Conservation (phyloP, 2,888 invertebrate species). For the Phymatocera aterrima region DNA sequence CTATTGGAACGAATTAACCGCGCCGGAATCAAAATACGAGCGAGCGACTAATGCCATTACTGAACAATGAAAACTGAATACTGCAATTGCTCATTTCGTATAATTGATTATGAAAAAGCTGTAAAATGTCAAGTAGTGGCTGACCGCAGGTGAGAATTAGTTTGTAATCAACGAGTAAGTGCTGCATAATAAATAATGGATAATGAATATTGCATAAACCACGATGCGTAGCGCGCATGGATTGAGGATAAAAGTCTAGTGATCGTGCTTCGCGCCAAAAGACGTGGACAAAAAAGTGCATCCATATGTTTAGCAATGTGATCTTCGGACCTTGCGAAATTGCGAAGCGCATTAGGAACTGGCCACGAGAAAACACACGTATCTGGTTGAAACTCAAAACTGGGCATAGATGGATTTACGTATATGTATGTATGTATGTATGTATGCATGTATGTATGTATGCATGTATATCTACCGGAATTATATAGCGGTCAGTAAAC, state of each 20-base stretch:
- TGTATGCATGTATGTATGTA: too few species aligned
- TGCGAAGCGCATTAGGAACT: conserved; percentile 1
- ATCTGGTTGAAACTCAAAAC: conserved; percentile 1
- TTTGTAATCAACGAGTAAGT: conserved; percentile 31
- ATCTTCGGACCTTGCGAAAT: not conserved
- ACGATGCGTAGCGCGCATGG: conserved; percentile 1
- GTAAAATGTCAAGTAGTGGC: conserved; percentile 34
- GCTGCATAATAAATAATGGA: conserved; percentile 43
- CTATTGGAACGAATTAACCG: too few species aligned
- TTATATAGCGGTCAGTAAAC: conserved; percentile 35
- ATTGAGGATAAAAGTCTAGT: not conserved
- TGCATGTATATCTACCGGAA: conserved; percentile 18
- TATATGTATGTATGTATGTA: too few species aligned
- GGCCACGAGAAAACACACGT: not conserved
- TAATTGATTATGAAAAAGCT: conserved; percentile 27
- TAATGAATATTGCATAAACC: conserved; percentile 33
- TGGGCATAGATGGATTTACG: conserved; percentile 44
- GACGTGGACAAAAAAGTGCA: not conserved
- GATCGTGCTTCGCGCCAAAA: not conserved
- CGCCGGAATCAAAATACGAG: too few species aligned
- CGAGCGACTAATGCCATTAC: too few species aligned
- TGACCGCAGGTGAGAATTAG: conserved; percentile 12
- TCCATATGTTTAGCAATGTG: too few species aligned
- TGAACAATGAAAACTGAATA: not conserved
- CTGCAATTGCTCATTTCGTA: not conserved